Evolutionary conservation across 2,113 vertebrate genomes (phyloP).

Genomic region (cat (Felis catus)): F.catus_Fca126_mat1.0 CM031419.1:152376001-152376500

Average conservation of each 20-base stretch:
- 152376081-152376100: neutral
- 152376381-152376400: neutral
- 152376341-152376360: neutral
- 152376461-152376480: neutral
- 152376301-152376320: neutral
- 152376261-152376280: neutral
- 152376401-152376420: neutral
- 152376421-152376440: neutral
- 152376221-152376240: neutral
- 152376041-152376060: neutral
- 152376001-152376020: neutral
- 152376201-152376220: neutral
- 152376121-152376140: neutral
- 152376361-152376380: neutral
- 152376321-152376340: neutral
- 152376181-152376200: neutral
- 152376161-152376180: neutral
- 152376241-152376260: neutral
- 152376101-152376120: neutral
- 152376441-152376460: neutral
- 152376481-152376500: neutral
- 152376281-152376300: neutral
- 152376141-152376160: neutral
- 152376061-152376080: neutral
- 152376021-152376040: neutral